Percentiles rank a stretch among this genome's conserved stretches.
Evolutionary conservation across 2,888 invertebrate genomes (phyloP).

Genomic region (Tetrapedia diversipes): DNA sequence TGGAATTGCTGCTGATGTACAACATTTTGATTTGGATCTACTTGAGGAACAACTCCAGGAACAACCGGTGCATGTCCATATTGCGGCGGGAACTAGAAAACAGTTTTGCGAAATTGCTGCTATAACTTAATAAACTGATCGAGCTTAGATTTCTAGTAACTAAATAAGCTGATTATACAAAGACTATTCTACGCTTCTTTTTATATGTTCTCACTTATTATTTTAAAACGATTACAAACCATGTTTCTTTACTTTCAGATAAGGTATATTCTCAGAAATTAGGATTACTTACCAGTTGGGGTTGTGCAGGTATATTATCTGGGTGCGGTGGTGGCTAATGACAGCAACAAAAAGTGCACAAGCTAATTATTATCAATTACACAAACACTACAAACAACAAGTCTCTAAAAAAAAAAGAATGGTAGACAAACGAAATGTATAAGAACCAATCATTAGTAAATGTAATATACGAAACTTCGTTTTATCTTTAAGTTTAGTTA

Average conservation of each 20-base stretch:
- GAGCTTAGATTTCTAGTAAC: neutral
- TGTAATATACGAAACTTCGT: neutral
- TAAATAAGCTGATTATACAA: neutral
- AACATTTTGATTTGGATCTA: constrained; percentile 43
- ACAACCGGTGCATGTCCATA: constrained; percentile 53
- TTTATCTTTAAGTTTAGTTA: neutral
- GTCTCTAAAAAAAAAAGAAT: neutral
- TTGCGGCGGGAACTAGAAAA: constrained; percentile 71
- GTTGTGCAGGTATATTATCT: constrained; percentile 70
- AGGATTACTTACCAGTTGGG: constrained; percentile 73
- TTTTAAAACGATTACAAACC: neutral
- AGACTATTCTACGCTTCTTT: neutral
- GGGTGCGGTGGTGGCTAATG: constrained; percentile 75
- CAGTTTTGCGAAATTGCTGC: neutral
- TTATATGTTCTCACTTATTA: no score
- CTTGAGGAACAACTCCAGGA: constrained; percentile 49
- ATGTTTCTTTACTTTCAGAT: neutral
- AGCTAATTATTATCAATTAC: constrained; percentile 72
- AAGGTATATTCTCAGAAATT: constrained; percentile 14
- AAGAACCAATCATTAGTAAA: neutral
- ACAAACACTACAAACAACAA: constrained; percentile 82
- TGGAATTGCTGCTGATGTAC: constrained; percentile 65
- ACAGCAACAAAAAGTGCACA: constrained; percentile 74
- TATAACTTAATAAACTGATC: neutral
- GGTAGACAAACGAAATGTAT: neutral